phyloP scores from a whole-genome alignment of 2,113 vertebrate genomes.

The Elachura formosa region DNA sequence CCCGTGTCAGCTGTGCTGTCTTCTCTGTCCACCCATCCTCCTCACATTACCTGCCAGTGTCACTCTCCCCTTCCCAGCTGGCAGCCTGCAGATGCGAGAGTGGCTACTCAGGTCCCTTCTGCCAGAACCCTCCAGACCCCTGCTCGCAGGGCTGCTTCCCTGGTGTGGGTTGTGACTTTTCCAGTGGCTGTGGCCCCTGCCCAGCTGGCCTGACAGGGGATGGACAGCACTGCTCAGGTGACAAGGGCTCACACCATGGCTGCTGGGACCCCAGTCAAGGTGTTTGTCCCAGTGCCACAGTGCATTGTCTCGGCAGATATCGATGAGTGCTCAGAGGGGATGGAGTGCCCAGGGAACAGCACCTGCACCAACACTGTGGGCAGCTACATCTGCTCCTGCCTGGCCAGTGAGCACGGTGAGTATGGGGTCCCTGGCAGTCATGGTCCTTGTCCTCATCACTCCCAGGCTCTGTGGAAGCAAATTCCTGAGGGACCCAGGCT shows the following conservation, averaged over 20 bases:
- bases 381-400: conserved; percentile 9
- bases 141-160: conserved; percentile 46
- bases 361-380: conserved; percentile 38
- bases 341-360: background rate
- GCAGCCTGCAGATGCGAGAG: conserved; percentile 19
- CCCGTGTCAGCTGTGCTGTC: background rate
- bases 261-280: fast-evolving
- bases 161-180: background rate
- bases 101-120: background rate
- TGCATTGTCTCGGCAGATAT: background rate
- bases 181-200: background rate
- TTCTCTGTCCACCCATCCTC: background rate
- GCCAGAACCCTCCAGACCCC: background rate
- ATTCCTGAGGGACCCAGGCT: background rate
- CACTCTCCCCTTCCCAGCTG: background rate
- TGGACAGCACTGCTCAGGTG: conserved; percentile 46
- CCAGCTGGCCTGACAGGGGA: background rate
- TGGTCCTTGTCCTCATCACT: fast-evolving
- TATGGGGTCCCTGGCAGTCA: background rate
- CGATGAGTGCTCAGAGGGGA: background rate
- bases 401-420: background rate
- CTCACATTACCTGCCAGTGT: background rate
- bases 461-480: background rate
- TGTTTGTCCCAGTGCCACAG: background rate
- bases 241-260: fast-evolving